Base-by-base conservation (phyloP, 2,888 invertebrate genomes). In the Hylaea fasciaria region DNA sequence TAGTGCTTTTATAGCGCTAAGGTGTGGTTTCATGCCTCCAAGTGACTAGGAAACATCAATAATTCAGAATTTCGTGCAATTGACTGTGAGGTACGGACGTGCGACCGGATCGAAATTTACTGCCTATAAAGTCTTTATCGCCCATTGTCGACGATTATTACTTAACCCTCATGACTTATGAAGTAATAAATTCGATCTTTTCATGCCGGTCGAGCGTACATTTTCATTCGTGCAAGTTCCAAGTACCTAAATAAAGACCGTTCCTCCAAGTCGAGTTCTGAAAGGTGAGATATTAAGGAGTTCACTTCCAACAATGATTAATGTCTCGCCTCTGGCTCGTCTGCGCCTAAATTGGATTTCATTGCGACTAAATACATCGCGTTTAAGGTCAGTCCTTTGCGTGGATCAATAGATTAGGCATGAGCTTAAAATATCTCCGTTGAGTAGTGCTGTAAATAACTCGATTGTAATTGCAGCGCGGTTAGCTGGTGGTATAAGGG, bases 141-240 rank as follows among this genome's bases (percentile, higher is more conserved):
- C 88, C 89, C 88, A 91, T 91, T 91, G 90, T 91, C 87, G 87
- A 86, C 89, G 85, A 91, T 90, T 91, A 91, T 90, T 91, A 90
- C 91, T 89, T 88, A 89, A 87, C 91, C 89, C 89, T 86, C 83
- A 86, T 89, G 91, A 91, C 89, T 91, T 91, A 91, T 91, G 89
- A 89, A 89, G 90, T 89, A 87, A 90, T 91, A 91, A 91, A 89
- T 88, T 88, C 83, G 82, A 85, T 85, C 83, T 87, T 82, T 82
- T 81, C 84, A 87, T 87, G 81, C 82, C 83, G 77, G 77, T 78
- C 79, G 76, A 77, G 78, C 76, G 74, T 81, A 77, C 78, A 75
- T 76, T 78, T 81, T 77, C 71, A 75, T 72, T 73, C 72, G 69
- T 74, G 74, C 74, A 70, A 74, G 69, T 70, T 66, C 65, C 69